Percentiles rank a stretch among this genome's conserved stretches.
Conservation (phyloP, 2,113 vertebrate genomes). For the Actenoides hombroni region DNA sequence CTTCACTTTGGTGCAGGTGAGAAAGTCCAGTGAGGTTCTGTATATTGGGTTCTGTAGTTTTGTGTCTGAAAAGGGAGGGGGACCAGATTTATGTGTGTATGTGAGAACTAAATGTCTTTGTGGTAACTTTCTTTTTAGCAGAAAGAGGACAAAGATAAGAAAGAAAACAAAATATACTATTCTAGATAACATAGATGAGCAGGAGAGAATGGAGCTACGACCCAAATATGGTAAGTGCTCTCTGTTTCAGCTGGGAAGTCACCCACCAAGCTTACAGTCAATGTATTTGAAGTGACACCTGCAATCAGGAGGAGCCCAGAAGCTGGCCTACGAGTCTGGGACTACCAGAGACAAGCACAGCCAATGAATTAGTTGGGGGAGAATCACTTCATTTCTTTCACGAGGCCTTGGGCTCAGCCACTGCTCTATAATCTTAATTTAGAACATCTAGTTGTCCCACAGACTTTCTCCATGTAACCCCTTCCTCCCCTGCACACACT, state of each 20-base stretch:
- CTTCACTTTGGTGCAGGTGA: background rate
- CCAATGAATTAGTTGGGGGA: background rate
- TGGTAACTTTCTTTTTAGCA: conserved; percentile 62
- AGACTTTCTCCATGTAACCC: background rate
- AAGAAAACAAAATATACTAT: conserved; percentile 91
- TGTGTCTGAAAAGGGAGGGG: background rate
- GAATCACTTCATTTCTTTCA: background rate
- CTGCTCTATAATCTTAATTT: background rate
- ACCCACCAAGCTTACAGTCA: background rate
- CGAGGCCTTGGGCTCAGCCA: background rate
- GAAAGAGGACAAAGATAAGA: conserved; percentile 83
- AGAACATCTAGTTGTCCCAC: background rate
- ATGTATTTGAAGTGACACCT: background rate
- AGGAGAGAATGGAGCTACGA: conserved; percentile 87
- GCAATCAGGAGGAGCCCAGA: background rate
- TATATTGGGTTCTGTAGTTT: background rate
- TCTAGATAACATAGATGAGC: conserved; percentile 90
- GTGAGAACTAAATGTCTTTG: background rate
- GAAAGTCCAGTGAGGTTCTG: background rate
- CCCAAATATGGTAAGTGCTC: conserved; percentile 84
- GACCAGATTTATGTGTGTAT: background rate
- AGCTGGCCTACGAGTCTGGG: background rate
- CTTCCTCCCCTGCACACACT: background rate
- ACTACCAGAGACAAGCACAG: background rate
- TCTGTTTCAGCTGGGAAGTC: background rate